A percentile compares a stretch with the other conserved stretches of the same genome.
Evolutionary conservation across 2,113 vertebrate genomes (phyloP).

Genomic region (Numenius arquata): DNA sequence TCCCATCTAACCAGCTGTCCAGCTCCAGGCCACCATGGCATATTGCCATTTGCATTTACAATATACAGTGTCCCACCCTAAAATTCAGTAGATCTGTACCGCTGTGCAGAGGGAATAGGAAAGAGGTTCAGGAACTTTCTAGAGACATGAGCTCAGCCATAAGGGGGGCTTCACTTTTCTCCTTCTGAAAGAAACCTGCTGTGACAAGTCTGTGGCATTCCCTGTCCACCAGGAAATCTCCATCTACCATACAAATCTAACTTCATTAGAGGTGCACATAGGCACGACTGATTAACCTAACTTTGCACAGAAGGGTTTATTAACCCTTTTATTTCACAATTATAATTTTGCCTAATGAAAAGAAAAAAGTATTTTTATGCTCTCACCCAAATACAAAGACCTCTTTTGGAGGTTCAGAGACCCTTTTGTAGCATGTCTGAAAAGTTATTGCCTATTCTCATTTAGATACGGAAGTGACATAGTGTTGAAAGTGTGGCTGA

Average conservation of each 20-base stretch:
- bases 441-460: neutral
- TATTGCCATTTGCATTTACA: neutral
- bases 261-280: neutral
- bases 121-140: neutral
- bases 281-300: neutral
- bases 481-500: neutral
- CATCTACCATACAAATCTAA: neutral
- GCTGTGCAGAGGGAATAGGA: neutral
- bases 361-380: neutral
- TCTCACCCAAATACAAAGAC: neutral
- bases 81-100: neutral
- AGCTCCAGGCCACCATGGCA: neutral
- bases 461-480: neutral
- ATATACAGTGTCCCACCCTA: neutral
- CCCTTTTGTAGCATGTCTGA: neutral
- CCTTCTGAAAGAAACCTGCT: neutral
- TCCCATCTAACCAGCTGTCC: neutral
- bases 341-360: neutral
- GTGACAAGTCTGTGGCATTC: neutral
- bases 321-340: neutral
- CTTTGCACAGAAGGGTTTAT: neutral
- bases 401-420: neutral
- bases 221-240: neutral
- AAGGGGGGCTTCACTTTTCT: neutral
- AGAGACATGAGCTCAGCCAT: neutral